phyloP scores from a whole-genome alignment of 1,140 invertebrate species.

The Drosophila persimilis region DNA sequence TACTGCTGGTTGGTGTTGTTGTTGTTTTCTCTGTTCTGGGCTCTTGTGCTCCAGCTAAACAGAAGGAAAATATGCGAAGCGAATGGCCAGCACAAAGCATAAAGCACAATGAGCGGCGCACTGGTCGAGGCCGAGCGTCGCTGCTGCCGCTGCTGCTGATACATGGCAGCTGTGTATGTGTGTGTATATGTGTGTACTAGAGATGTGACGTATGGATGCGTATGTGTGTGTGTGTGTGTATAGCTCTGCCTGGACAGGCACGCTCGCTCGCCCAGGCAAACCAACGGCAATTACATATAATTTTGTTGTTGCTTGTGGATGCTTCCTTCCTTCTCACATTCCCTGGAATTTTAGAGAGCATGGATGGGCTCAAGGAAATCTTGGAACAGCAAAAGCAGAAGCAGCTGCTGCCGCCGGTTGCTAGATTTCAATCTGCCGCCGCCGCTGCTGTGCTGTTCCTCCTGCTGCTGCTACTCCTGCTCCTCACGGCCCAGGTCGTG shows the following conservation, averaged over 20 bases:
- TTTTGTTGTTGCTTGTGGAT: slow-evolving; percentile 15
- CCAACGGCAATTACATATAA: slow-evolving; percentile 45
- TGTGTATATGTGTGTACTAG: background rate
- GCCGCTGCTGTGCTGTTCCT: slow-evolving; percentile 1
- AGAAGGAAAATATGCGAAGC: slow-evolving; percentile 9
- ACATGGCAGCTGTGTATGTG: background rate
- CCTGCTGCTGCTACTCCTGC: background rate
- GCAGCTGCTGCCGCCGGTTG: slow-evolving; percentile 33
- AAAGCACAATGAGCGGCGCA: slow-evolving; percentile 43
- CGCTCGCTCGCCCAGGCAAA: slow-evolving; percentile 6
- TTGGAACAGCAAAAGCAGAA: background rate
- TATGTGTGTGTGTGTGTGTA: slow-evolving; percentile 5
- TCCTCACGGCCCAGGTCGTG: too few species aligned
- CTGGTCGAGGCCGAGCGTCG: slow-evolving; percentile 9
- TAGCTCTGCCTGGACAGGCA: slow-evolving; percentile 27
- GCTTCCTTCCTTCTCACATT: slow-evolving; percentile 10
- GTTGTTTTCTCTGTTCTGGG: too few species aligned
- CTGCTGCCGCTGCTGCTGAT: background rate
- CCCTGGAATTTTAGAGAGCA: slow-evolving; percentile 49
- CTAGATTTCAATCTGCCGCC: slow-evolving; percentile 16
- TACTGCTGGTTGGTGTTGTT: slow-evolving; percentile 7
- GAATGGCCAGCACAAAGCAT: slow-evolving; percentile 51
- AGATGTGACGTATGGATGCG: background rate
- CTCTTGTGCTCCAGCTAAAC: slow-evolving; percentile 4
- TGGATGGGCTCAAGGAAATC: background rate